These are phyloP conservation scores for Lateolabrax maculatus DNA, from an alignment of 2,797 vertebrate species.

Conservation along the genomic window DNA sequence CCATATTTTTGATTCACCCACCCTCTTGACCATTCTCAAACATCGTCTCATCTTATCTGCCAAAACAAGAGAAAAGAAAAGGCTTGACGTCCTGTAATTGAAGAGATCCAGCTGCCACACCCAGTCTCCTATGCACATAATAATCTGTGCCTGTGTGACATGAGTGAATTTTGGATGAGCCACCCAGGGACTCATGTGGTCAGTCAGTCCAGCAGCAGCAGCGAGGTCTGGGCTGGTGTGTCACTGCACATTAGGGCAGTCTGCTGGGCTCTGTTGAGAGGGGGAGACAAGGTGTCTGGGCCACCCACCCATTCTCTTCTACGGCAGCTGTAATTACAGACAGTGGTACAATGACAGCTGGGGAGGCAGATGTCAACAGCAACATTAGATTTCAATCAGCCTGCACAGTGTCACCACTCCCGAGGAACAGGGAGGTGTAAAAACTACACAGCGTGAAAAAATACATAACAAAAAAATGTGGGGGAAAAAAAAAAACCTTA, in stretches of 20 bases:
- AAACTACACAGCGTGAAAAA: slow-evolving; percentile 44
- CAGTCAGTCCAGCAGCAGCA: slow-evolving; percentile 50
- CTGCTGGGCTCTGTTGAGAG: slow-evolving; percentile 59
- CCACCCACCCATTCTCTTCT: slow-evolving; percentile 69
- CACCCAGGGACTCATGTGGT: slow-evolving; percentile 52
- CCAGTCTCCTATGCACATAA: slow-evolving; percentile 18
- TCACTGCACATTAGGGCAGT: slow-evolving; percentile 73
- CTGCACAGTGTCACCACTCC: slow-evolving; percentile 71
- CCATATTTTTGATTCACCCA: background rate
- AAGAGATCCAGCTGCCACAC: slow-evolving; percentile 20
- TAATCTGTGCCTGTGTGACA: slow-evolving; percentile 27
- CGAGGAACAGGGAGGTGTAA: slow-evolving; percentile 71
- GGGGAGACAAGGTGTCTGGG: slow-evolving; percentile 79
- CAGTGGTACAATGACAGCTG: slow-evolving; percentile 79
- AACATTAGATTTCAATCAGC: slow-evolving; percentile 81
- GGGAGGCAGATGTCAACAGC: slow-evolving; percentile 83
- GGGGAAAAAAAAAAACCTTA: slow-evolving; percentile 32
- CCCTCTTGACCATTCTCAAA: background rate
- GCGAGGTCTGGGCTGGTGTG: slow-evolving; percentile 63
- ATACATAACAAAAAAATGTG: slow-evolving; percentile 28
- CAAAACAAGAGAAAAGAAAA: slow-evolving; percentile 8
- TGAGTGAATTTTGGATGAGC: slow-evolving; percentile 58
- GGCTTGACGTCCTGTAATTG: slow-evolving; percentile 10
- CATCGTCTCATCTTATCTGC: background rate
- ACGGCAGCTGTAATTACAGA: slow-evolving; percentile 82